These are phyloP conservation scores for Calameuta filiformis DNA, from an alignment of 2,888 invertebrate genomes.

Conservation along the genomic window DNA sequence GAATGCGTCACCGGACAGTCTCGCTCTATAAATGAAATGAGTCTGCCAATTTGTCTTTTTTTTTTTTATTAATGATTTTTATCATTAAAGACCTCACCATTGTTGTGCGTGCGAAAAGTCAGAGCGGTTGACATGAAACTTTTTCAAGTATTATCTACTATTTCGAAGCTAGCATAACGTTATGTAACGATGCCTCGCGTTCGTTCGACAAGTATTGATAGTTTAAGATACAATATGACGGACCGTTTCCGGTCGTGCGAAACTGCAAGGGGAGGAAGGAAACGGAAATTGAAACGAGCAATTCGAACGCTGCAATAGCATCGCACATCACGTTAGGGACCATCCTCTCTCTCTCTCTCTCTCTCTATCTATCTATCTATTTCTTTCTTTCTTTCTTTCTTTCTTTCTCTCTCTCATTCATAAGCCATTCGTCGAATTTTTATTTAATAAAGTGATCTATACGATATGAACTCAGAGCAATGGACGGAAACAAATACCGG, in stretches of 20 bases:
- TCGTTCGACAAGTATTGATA: not conserved
- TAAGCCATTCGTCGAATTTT: constrained; percentile 21
- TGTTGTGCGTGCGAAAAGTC: not conserved
- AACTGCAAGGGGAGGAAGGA: not conserved
- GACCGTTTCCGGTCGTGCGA: not conserved
- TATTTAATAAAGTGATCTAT: constrained; percentile 21
- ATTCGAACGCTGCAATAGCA: constrained; percentile 1
- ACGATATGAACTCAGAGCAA: constrained; percentile 14
- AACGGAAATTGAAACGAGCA: not conserved
- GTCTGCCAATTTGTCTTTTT: not conserved
- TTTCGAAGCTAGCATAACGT: not conserved
- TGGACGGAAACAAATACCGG: constrained; percentile 18
- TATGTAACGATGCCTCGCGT: not conserved
- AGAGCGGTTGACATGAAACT: not conserved
- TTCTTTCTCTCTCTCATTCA: constrained; percentile 17
- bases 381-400: constrained; percentile 6
- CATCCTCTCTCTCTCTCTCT: constrained; percentile 18
- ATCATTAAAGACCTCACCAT: not conserved
- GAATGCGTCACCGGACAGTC: not conserved
- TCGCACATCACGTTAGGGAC: constrained; percentile 35
- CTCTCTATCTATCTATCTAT: too few species aligned
- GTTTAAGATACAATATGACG: not conserved
- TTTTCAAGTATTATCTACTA: not conserved
- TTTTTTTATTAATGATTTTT: not conserved
- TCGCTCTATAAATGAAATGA: not conserved